phyloP scores from a whole-genome alignment of 1,140 invertebrate genomes.

The Melanaphis sacchari region DNA sequence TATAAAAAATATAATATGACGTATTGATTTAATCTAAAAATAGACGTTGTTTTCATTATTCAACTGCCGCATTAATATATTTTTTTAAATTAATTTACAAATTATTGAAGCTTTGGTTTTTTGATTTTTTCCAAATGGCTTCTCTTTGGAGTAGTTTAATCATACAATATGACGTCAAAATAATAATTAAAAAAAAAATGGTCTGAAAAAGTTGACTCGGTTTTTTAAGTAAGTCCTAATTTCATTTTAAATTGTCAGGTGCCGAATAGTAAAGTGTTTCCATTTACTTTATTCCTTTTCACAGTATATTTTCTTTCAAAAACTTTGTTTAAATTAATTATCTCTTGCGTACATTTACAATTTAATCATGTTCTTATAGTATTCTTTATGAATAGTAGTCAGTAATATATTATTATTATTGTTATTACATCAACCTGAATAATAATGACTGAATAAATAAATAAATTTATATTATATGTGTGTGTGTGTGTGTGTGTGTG shows the following conservation, averaged over 20 bases:
- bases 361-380: neutral
- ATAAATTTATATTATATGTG: neutral
- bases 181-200: neutral
- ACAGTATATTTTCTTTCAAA: neutral
- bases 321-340: constrained; percentile 15
- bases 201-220: too few species aligned
- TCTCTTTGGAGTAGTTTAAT: neutral
- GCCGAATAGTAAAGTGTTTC: neutral
- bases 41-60: neutral
- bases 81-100: neutral
- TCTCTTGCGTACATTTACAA: neutral
- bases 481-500: neutral
- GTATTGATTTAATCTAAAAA: neutral
- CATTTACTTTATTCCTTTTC: neutral
- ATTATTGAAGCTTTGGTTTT: neutral
- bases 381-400: neutral
- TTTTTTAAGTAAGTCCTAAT: constrained; percentile 1
- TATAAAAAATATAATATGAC: neutral
- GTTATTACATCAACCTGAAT: constrained; percentile 29
- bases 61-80: neutral
- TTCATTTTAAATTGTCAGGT: neutral
- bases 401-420: neutral
- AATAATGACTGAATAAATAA: constrained; percentile 50
- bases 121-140: neutral
- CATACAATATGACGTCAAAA: too few species aligned